Evolutionary conservation across 2,888 invertebrate genomes (phyloP).

Genomic region (Eupithecia abbreviata): DNA sequence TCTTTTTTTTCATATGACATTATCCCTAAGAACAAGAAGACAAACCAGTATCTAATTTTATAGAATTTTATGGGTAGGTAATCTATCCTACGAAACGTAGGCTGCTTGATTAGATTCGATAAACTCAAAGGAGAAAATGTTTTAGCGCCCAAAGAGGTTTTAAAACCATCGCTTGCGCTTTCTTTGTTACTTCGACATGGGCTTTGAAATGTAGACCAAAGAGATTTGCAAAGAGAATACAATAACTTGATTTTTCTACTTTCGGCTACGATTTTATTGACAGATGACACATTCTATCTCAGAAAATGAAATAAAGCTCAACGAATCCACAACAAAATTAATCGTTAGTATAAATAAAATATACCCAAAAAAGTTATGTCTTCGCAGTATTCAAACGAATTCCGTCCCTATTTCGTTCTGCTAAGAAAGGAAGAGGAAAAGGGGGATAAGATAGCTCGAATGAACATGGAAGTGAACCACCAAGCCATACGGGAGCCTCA

Average conservation of each 20-base stretch:
- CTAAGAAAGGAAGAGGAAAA: slow-evolving; percentile 77
- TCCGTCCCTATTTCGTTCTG: slow-evolving; percentile 71
- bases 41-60: too few relatives aligned
- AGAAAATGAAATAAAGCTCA: not conserved
- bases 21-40: too few relatives aligned
- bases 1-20: too few relatives aligned
- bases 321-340: not conserved
- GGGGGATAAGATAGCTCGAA: slow-evolving; percentile 71
- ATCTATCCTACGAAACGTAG: too few relatives aligned
- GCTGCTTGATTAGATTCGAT: too few relatives aligned
- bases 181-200: not conserved
- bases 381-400: slow-evolving; percentile 61
- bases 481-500: slow-evolving; percentile 51
- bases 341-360: slow-evolving; percentile 24
- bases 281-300: not conserved
- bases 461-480: slow-evolving; percentile 75
- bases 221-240: too few relatives aligned
- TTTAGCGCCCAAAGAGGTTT: not conserved
- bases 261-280: not conserved
- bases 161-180: not conserved
- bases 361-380: slow-evolving; percentile 32
- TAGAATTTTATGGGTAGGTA: too few relatives aligned
- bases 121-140: not conserved
- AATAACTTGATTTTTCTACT: not conserved
- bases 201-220: too few relatives aligned